Evolutionary conservation across 2,113 vertebrate genomes (phyloP).

Genomic region (Myiagra hebetior): DNA sequence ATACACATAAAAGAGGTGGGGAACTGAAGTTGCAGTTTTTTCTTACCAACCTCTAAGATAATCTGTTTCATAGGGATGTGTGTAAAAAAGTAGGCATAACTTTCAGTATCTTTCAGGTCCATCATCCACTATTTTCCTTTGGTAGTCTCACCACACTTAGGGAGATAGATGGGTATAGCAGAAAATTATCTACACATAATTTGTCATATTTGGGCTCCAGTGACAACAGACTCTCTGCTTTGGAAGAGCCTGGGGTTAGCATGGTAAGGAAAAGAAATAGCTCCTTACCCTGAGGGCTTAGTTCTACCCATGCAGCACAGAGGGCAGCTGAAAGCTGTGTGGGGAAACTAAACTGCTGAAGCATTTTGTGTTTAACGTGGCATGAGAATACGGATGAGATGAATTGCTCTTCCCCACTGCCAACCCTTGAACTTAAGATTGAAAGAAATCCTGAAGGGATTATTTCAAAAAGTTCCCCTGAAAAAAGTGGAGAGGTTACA

Average conservation of each 20-base stretch:
- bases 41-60: neutral
- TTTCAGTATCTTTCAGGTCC: neutral
- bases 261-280: conserved; percentile 47
- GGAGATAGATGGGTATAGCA: conserved; percentile 55
- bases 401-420: neutral
- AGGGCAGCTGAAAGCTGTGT: conserved; percentile 4
- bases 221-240: conserved; percentile 42
- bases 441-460: conserved; percentile 21
- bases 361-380: neutral
- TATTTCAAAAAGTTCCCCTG: neutral
- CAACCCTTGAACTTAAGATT: neutral
- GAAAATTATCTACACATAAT: conserved; percentile 53
- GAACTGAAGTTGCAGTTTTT: neutral
- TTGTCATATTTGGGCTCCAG: conserved; percentile 53
- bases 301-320: neutral
- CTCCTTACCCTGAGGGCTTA: conserved; percentile 17
- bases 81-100: neutral
- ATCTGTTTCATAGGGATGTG: neutral
- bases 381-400: neutral
- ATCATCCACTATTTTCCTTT: neutral
- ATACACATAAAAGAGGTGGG: neutral
- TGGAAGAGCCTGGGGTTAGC: conserved; percentile 21
- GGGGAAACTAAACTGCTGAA: neutral
- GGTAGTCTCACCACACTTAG: conserved; percentile 16
- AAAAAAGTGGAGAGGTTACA: conserved; percentile 10